phyloP scores from a whole-genome alignment of 2,797 vertebrate species.

The Kryptopterus vitreolus region DNA sequence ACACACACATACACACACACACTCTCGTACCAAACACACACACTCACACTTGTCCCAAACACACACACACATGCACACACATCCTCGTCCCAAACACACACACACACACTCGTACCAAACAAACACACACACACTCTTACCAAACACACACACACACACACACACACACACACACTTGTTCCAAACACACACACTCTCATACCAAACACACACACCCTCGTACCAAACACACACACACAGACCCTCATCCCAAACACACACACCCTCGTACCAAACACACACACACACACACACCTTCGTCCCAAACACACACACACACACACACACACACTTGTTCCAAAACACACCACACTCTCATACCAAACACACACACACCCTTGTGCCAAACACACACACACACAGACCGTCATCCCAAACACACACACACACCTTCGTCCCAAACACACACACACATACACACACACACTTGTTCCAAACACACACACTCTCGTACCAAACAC shows the following conservation, averaged over 20 bases:
- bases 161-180: conserved; percentile 43
- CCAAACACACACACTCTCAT: too few species aligned
- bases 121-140: conserved; percentile 43
- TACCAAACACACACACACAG: too few species aligned
- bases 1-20: too few species aligned
- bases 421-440: conserved; percentile 45
- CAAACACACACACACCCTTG: conserved; percentile 50
- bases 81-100: conserved; percentile 51
- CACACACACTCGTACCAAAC: conserved; percentile 48
- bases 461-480: conserved; percentile 72
- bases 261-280: conserved; percentile 55
- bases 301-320: too few species aligned
- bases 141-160: too few species aligned
- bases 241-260: too few species aligned
- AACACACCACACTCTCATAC: too few species aligned
- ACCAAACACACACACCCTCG: conserved; percentile 45
- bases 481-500: conserved; percentile 51
- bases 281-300: conserved; percentile 50
- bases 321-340: conserved; percentile 45
- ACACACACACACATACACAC: too few species aligned
- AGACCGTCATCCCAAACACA: too few species aligned
- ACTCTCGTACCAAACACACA: conserved; percentile 51
- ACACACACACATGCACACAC: too few species aligned
- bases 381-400: too few species aligned
- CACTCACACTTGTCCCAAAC: conserved; percentile 72